Evolutionary conservation across 2,113 vertebrate species (phyloP).

Genomic region (Varanus salvator): DNA sequence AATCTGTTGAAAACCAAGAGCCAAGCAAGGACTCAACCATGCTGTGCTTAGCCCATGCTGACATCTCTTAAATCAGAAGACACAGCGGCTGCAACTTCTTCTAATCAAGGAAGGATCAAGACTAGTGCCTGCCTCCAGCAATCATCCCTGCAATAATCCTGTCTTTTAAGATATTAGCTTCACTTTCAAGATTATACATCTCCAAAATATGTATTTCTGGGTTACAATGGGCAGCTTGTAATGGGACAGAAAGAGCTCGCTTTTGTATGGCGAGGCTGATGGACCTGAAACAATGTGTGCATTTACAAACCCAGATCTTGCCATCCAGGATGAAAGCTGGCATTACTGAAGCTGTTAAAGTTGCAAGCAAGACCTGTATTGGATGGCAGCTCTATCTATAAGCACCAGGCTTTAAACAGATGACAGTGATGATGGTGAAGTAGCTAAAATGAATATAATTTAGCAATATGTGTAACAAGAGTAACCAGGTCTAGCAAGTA

Average conservation of each 20-base stretch:
- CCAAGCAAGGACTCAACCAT: slow-evolving; percentile 30
- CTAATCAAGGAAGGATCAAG: slow-evolving; percentile 19
- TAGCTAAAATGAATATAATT: neutral
- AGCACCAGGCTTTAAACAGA: neutral
- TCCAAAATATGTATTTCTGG: slow-evolving; percentile 18
- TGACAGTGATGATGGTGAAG: no score
- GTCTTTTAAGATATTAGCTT: slow-evolving; percentile 40
- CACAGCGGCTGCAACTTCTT: neutral
- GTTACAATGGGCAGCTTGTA: slow-evolving; percentile 42
- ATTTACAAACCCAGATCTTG: slow-evolving; percentile 45
- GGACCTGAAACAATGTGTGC: slow-evolving; percentile 49
- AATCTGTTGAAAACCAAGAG: slow-evolving; percentile 29
- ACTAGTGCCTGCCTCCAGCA: slow-evolving; percentile 39
- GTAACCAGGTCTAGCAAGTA: neutral
- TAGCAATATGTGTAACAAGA: neutral
- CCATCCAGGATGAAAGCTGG: slow-evolving; percentile 8
- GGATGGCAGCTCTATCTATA: slow-evolving; percentile 28
- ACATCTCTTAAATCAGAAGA: slow-evolving; percentile 36
- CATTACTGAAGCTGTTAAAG: slow-evolving; percentile 55
- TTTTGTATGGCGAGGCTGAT: slow-evolving; percentile 49
- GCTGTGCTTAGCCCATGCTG: neutral
- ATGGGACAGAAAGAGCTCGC: slow-evolving; percentile 43
- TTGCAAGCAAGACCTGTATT: slow-evolving; percentile 42
- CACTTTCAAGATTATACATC: slow-evolving; percentile 37
- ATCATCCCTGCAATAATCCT: slow-evolving; percentile 38